Evolutionary conservation across 30 jellyfish, hydroid and myxozoan species (phyloP), one percentile per base, ranked within the genome.

Genomic region (Cassiopea andromeda): DNA sequence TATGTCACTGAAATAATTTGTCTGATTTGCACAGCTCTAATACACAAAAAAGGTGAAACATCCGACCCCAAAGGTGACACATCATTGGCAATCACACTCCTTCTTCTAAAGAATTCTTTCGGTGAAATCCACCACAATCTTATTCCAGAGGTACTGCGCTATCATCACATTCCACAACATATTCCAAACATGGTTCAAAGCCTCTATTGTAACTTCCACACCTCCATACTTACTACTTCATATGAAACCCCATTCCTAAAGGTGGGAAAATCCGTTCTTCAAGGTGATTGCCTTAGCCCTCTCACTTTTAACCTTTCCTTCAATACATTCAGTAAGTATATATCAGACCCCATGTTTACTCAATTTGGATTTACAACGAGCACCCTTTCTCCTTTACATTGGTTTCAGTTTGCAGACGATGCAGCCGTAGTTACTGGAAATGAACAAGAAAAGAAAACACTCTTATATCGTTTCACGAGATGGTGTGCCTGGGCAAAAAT

Each of bases 331-430:
- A 75, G 9, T 16, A 19, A 47, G 44, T 38, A 3, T 69, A 75
- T 75, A 12, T 38, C 84, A 7, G 66, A 75, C 2, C 19, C 9
- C 46, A 75, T 1, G 44, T 75, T 75, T 47, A 57, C 19, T 2
- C 1, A 46, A 27, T 75, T 45, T 75, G 84, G 69, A 44, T 75
- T 75, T 46, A 10, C 82, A 9, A 43, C 64, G 2, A 44, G 64
- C 69, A 10, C 82, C 58, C 57, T 73, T 13, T 57, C 46, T 2
- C 67, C 84, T 18, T 54, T 75, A 6, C 67, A 75, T 57, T 46
- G 67, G 84, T 27, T 75, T 45, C 69, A 75, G 69, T 75, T 75
- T 75, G 84, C 84, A 18, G 84, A 75, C 27, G 84, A 75, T 38
- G 67, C 84, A 44, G 84, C 84, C 6, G 84, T 46, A 8, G 49